Percentiles rank a stretch among this genome's conserved stretches.
Conservation (phyloP, 2,888 invertebrate species). For the Rhabditoides inermis region DNA sequence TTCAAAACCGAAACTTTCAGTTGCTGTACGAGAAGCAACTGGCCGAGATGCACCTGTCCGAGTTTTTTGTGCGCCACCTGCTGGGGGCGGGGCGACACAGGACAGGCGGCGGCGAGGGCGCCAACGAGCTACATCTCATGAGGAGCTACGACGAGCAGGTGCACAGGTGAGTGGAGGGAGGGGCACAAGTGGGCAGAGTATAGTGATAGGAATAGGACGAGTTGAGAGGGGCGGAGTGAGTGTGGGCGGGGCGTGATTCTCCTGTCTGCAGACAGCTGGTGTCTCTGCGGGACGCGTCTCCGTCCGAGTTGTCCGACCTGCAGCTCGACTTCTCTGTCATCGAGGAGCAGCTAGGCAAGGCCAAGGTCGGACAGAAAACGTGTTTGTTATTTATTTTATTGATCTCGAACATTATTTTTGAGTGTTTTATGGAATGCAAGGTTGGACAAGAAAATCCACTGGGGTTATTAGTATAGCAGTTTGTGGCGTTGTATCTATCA, state of each 20-base stretch:
- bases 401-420: no score
- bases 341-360: slow-evolving; percentile 19
- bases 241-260: neutral
- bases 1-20: no score
- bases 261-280: slow-evolving; percentile 13
- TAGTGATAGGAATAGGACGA: neutral
- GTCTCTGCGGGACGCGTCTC: slow-evolving; percentile 7
- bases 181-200: neutral
- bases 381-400: no score
- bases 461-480: no score
- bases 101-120: no score
- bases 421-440: no score
- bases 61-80: slow-evolving; percentile 83
- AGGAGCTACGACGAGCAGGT: slow-evolving; percentile 22
- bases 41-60: slow-evolving; percentile 86
- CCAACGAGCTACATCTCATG: slow-evolving; percentile 29
- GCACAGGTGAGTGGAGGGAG: slow-evolving; percentile 11
- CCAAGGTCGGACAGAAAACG: no score
- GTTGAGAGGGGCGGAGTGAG: neutral
- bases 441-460: no score
- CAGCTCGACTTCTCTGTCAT: slow-evolving; percentile 30
- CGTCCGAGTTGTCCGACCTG: slow-evolving; percentile 16
- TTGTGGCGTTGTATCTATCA: no score
- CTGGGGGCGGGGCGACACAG: slow-evolving; percentile 53
- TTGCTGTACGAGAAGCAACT: slow-evolving; percentile 88